Evolutionary conservation across 2,888 invertebrate genomes (phyloP).

Genomic region (Noctua janthe): DNA sequence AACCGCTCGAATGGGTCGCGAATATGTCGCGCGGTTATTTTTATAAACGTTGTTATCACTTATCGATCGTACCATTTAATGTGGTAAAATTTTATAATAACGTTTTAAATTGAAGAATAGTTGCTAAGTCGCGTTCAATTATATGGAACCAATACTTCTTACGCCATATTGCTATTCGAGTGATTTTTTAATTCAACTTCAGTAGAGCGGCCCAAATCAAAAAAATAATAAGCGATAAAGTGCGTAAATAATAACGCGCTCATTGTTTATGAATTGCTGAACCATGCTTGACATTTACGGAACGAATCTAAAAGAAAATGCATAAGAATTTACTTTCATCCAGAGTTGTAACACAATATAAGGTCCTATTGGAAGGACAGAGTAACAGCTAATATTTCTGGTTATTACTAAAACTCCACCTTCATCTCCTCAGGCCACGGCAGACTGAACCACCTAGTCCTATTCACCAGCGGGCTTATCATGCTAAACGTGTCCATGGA

Average conservation of each 20-base stretch:
- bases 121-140: not conserved
- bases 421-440: constrained; percentile 88
- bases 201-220: not conserved
- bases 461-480: constrained; percentile 92
- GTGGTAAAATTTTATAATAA: not conserved
- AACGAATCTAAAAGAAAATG: not conserved
- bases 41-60: not conserved
- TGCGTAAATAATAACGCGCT: not conserved
- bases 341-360: not conserved
- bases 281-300: not conserved
- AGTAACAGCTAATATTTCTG: not conserved
- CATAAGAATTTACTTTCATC: too few species aligned
- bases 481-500: constrained; percentile 93
- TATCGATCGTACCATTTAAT: not conserved
- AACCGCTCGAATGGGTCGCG: not conserved
- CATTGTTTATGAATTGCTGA: not conserved
- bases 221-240: not conserved
- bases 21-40: too few species aligned
- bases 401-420: not conserved
- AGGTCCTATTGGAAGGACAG: not conserved
- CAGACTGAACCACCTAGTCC: constrained; percentile 90
- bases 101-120: not conserved
- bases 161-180: not conserved
- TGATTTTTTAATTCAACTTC: not conserved
- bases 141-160: not conserved